Evolutionary conservation across 2,888 invertebrate genomes (phyloP).

Genomic region (Schrankia costaestrigalis): DNA sequence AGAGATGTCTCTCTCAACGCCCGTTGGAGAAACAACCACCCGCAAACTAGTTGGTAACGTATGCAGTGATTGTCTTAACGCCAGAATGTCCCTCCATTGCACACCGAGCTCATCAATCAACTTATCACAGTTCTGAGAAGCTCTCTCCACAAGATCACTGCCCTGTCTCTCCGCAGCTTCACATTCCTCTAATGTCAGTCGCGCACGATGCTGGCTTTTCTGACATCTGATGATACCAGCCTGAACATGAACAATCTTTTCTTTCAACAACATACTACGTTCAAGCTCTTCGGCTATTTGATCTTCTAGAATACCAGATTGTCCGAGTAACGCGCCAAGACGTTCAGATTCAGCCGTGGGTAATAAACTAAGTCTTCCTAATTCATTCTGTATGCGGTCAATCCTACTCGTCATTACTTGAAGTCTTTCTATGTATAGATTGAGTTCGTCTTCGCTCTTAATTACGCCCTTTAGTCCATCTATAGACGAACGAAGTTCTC

Average conservation of each 20-base stretch:
- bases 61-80: conserved; percentile 87
- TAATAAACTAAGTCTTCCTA: conserved; percentile 87
- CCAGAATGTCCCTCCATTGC: conserved; percentile 90
- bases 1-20: conserved; percentile 88
- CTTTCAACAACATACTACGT: conserved; percentile 86
- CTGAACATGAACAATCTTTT: conserved; percentile 86
- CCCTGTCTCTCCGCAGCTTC: conserved; percentile 86
- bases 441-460: conserved; percentile 90
- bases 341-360: conserved; percentile 89
- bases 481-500: conserved; percentile 85
- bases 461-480: conserved; percentile 88
- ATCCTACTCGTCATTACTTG: conserved; percentile 88
- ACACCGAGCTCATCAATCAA: conserved; percentile 85
- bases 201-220: conserved; percentile 84
- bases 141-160: conserved; percentile 88
- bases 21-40: conserved; percentile 88
- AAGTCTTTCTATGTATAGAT: conserved; percentile 89
- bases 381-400: conserved; percentile 89
- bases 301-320: conserved; percentile 86
- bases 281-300: conserved; percentile 89
- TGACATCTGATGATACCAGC: conserved; percentile 85
- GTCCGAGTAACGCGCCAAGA: conserved; percentile 85
- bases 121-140: conserved; percentile 86
- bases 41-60: conserved; percentile 88
- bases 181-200: conserved; percentile 85